A percentile compares a stretch with the other conserved stretches of the same genome.
phyloP scores from a whole-genome alignment of 2,113 vertebrate species.

The Microcebus tavaratra region DNA sequence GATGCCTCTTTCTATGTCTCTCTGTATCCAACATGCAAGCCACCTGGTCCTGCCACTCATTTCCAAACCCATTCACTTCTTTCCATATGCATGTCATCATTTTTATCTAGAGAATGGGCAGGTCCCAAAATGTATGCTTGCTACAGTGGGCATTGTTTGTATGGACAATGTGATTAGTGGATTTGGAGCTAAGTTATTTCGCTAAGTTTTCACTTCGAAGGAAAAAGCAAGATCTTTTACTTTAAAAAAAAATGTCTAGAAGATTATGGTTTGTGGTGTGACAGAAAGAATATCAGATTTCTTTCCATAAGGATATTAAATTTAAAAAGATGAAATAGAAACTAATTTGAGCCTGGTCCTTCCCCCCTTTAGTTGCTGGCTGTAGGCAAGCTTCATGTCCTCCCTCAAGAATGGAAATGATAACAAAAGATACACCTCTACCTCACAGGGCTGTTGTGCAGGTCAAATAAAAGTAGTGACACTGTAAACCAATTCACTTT shows the following conservation, averaged over 20 bases:
- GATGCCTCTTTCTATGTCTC: neutral
- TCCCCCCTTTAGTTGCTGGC: neutral
- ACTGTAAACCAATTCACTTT: neutral
- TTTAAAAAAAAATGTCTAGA: neutral
- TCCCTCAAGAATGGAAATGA: neutral
- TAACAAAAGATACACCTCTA: neutral
- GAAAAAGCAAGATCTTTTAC: neutral
- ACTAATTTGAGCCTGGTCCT: neutral
- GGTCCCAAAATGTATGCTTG: neutral
- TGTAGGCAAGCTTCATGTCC: neutral
- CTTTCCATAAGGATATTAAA: neutral
- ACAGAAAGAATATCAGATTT: neutral
- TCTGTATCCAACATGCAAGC: neutral
- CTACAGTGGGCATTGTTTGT: neutral
- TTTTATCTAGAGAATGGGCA: neutral
- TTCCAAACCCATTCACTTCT: neutral
- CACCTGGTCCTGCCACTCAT: neutral
- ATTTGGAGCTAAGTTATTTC: neutral
- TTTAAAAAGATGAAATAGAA: neutral
- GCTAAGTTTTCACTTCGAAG: neutral
- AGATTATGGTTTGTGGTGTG: neutral
- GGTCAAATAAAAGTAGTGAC: neutral
- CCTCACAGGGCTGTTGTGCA: neutral
- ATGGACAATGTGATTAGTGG: neutral
- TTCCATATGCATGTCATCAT: neutral